These are phyloP conservation scores for Oreochromis grahami DNA, from an alignment of 2,797 vertebrate species.

Conservation along the genomic window DNA sequence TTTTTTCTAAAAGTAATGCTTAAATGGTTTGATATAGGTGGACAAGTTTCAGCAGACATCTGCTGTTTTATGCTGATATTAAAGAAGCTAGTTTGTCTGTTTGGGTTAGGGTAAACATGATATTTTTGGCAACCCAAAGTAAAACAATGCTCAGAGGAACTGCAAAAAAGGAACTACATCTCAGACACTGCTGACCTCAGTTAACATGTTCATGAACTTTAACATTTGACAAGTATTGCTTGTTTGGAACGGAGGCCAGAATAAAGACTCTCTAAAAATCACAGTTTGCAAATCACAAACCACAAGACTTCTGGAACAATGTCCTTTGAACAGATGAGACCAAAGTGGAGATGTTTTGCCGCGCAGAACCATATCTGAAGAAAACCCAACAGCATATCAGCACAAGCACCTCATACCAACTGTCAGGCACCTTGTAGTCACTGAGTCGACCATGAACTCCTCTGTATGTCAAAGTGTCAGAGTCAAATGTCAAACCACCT, in stretches of 20 bases:
- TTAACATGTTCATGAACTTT: background rate
- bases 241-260: background rate
- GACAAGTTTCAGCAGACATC: background rate
- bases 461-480: background rate
- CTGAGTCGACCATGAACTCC: background rate
- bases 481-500: background rate
- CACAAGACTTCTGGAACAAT: background rate
- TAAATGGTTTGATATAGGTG: background rate
- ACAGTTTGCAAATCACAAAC: background rate
- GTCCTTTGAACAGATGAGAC: background rate
- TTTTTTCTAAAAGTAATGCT: background rate
- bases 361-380: background rate
- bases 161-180: background rate
- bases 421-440: background rate
- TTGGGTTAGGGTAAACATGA: background rate
- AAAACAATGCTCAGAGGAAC: background rate
- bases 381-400: background rate
- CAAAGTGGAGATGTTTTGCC: background rate
- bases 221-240: background rate
- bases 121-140: background rate
- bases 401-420: background rate
- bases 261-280: background rate
- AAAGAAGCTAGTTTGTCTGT: background rate
- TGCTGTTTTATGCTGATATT: background rate
- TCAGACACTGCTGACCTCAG: background rate